These are phyloP conservation scores for Hystrix cristata DNA, from an alignment of 2,113 vertebrate species.

Conservation along the genomic window DNA sequence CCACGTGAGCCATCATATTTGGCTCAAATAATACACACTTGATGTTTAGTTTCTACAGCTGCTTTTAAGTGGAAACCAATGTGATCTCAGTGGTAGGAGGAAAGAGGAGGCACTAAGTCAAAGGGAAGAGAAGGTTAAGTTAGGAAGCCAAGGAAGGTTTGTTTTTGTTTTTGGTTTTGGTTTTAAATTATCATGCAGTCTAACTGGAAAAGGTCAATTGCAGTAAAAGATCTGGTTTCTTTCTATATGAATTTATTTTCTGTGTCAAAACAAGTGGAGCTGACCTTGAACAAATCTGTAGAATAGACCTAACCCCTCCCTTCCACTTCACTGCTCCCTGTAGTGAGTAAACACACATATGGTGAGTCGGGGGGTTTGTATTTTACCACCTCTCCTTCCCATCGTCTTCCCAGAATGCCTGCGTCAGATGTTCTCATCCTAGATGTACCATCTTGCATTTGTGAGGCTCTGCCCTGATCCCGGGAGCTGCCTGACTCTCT, in stretches of 20 bases:
- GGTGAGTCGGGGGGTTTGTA: neutral
- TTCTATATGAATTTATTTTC: neutral
- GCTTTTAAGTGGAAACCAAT: neutral
- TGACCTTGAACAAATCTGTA: neutral
- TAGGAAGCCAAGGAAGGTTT: slow-evolving; percentile 10
- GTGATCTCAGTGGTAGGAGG: neutral
- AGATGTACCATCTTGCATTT: neutral
- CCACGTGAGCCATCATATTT: neutral
- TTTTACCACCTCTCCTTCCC: neutral
- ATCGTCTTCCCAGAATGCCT: neutral
- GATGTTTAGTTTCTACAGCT: neutral
- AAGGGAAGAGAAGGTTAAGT: neutral
- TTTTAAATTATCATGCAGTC: slow-evolving; percentile 33
- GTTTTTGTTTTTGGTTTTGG: neutral
- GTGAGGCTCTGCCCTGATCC: neutral
- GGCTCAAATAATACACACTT: neutral
- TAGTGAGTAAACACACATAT: neutral
- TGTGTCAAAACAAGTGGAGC: neutral
- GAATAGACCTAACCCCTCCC: neutral
- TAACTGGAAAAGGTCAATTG: slow-evolving; percentile 36
- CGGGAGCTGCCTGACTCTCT: neutral
- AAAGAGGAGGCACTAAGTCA: neutral
- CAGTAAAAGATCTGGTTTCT: neutral
- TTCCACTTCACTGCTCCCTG: neutral
- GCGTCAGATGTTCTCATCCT: neutral